phyloP scores from a whole-genome alignment of 2,113 vertebrate genomes.

The Amia ocellicauda region DNA sequence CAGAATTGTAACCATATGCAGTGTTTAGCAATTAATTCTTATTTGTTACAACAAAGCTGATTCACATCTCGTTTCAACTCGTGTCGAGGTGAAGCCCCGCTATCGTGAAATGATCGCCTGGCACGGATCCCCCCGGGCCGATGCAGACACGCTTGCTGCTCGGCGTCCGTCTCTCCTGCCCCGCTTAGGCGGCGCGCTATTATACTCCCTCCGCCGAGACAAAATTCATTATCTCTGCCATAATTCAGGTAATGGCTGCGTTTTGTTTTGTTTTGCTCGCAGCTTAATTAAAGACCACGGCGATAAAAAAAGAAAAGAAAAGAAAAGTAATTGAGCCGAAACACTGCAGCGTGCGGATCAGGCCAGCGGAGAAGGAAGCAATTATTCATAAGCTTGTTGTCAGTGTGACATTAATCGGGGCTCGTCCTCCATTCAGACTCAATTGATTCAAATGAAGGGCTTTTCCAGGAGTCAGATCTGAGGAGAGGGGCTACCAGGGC shows the following conservation, averaged over 20 bases:
- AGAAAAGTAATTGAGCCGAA: slow-evolving; percentile 37
- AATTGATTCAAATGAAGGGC: slow-evolving; percentile 30
- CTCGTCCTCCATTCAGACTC: slow-evolving; percentile 33
- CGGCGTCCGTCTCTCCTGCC: background rate
- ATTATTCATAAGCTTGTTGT: slow-evolving; percentile 36
- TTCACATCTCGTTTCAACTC: too few species aligned
- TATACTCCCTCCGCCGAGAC: slow-evolving; percentile 22
- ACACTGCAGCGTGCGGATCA: slow-evolving; percentile 23
- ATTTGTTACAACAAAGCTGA: too few species aligned
- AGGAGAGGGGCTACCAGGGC: too few species aligned
- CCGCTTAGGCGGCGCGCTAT: slow-evolving; percentile 18
- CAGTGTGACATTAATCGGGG: slow-evolving; percentile 42
- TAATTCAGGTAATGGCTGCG: slow-evolving; percentile 51
- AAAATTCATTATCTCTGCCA: slow-evolving; percentile 54
- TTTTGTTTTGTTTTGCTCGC: slow-evolving; percentile 6
- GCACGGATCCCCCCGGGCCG: too few species aligned
- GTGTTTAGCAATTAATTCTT: too few species aligned
- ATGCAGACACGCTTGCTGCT: background rate
- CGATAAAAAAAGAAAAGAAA: too few species aligned
- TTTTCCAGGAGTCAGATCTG: slow-evolving; percentile 14
- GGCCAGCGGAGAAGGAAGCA: slow-evolving; percentile 39
- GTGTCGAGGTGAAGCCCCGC: too few species aligned
- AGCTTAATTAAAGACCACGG: slow-evolving; percentile 49
- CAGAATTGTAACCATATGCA: too few species aligned
- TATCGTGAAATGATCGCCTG: too few species aligned